Base-by-base conservation (phyloP, 2,797 vertebrate genomes). In the Gymnothorax javanicus region DNA sequence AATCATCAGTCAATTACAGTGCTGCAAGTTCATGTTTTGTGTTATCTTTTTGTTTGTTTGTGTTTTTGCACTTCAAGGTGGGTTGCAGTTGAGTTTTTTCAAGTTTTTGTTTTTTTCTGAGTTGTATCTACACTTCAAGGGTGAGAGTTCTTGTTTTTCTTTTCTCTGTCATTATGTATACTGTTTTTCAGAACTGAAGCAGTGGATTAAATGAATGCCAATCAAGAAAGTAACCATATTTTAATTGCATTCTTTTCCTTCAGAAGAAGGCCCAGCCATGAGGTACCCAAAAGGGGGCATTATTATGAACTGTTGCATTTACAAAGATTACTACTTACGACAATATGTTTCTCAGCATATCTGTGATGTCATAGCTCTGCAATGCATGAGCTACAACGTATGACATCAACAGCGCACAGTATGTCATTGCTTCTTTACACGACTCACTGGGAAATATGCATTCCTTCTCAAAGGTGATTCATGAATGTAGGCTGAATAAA, bases 401-500 rank as follows among this genome's bases (percentile, higher is more conserved):
- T 8, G 50, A 56, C 7, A 81, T 20, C 77, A 54, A 17, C 17
- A 56, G 52, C 17, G 11, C 33, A 43, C 33, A 43, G 33, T 23
- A 13, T 56, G 7, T 23, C 7, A 7, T 27, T 23, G 17, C 50
- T 81, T 27, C 56, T 73, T 77, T 77, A 7, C 23, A 77, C 1
- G 77, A 81, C 50, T 81, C 50, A 20, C 7, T 56, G 56, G n/a
- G 23, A 81, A n/a, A 15, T 23, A 6, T 23, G 50, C 20, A 52
- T 81, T 52, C 77, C 20, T 9, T 43, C 52, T 81, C 1, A 33
- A 81, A 81, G 15, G 50, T 81, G 83, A 81, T 81, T 81, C 20
- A 56, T 23, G 77, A 81, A 81, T 54, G 77, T 8, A 56, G 77
- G 17, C 50, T 81, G 52, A 81, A 81, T 81, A 56, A 81, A 81